These are phyloP conservation scores for Xylota segnis DNA, from an alignment of 2,888 invertebrate species.

Conservation along the genomic window DNA sequence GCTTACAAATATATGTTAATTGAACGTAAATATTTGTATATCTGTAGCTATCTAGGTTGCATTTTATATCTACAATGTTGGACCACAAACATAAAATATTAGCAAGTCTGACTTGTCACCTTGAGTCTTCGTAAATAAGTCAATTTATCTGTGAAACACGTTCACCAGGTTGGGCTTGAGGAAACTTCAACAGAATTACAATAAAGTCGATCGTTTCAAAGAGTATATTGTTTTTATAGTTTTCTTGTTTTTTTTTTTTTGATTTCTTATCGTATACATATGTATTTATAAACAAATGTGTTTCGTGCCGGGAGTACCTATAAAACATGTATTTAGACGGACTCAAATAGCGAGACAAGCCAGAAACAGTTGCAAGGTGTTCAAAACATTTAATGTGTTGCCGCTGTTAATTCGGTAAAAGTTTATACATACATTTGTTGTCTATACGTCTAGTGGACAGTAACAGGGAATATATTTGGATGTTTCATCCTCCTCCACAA, in stretches of 20 bases:
- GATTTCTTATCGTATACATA: not conserved
- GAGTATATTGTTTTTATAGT: not conserved
- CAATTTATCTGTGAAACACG: constrained; percentile 22
- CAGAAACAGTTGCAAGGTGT: too few species aligned
- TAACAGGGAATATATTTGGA: too few species aligned
- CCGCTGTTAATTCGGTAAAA: too few species aligned
- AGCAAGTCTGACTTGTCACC: not conserved
- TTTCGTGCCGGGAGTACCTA: too few species aligned
- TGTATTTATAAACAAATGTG: not conserved
- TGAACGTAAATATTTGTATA: not conserved
- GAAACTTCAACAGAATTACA: not conserved
- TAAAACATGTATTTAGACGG: too few species aligned
- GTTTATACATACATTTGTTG: too few species aligned
- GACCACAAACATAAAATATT: not conserved
- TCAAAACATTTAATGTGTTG: too few species aligned
- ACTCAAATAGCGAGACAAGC: too few species aligned
- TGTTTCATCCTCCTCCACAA: too few species aligned
- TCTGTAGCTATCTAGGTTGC: not conserved
- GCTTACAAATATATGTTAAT: constrained; percentile 9
- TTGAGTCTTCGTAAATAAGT: constrained; percentile 2
- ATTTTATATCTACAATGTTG: not conserved
- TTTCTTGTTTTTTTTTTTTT: too few species aligned
- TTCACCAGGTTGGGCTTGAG: not conserved
- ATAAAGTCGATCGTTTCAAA: not conserved
- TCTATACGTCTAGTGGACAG: too few species aligned